phyloP scores from a whole-genome alignment of 2,113 vertebrate species.

The Tragelaphus scriptus region DNA sequence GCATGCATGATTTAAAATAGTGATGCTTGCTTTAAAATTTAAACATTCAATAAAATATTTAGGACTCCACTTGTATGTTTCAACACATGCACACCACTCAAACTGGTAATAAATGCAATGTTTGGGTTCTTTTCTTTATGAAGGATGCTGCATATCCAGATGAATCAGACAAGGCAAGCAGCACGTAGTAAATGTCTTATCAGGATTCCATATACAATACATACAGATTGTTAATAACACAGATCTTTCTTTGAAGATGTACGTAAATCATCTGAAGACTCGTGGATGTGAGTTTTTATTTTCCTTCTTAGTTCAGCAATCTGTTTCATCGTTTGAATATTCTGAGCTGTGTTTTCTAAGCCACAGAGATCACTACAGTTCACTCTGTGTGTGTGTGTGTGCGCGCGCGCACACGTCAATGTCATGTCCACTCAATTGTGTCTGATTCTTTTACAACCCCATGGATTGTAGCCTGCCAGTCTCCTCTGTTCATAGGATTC shows the following conservation, averaged over 20 bases:
- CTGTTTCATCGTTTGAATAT: background rate
- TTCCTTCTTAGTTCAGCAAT: background rate
- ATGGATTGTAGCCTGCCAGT: background rate
- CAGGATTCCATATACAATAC: background rate
- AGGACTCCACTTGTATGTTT: background rate
- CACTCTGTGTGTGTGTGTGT: background rate
- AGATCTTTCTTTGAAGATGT: background rate
- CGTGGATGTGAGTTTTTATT: background rate
- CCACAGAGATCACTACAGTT: background rate
- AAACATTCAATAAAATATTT: background rate
- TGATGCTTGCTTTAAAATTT: background rate
- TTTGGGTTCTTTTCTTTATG: background rate
- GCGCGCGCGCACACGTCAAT: rapidly evolving
- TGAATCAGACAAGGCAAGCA: background rate
- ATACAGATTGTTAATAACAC: background rate
- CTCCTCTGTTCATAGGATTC: background rate
- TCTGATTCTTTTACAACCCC: background rate
- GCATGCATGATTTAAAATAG: background rate
- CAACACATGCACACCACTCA: background rate
- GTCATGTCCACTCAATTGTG: background rate
- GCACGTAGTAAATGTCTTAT: background rate
- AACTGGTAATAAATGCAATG: background rate
- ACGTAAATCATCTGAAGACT: background rate
- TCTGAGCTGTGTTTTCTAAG: background rate
- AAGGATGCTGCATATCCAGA: background rate